A percentile compares a stretch with the other conserved stretches of the same genome.
Conservation (phyloP, 2,113 vertebrate species). For the Desmodus rotundus region DNA sequence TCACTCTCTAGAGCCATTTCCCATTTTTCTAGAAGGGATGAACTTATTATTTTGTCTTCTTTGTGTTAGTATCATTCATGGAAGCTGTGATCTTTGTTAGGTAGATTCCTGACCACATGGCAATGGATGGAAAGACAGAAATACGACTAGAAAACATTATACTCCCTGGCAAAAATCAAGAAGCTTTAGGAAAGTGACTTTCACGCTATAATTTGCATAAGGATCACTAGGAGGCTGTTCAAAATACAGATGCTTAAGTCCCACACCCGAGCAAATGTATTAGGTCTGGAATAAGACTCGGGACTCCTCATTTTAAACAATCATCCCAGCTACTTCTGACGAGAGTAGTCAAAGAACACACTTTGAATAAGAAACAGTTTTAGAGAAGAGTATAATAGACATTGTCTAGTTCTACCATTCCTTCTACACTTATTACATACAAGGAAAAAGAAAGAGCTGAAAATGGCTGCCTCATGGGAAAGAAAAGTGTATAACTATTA, state of each 20-base stretch:
- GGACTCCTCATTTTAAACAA: background rate
- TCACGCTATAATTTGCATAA: background rate
- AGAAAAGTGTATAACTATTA: background rate
- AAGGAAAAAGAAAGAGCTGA: background rate
- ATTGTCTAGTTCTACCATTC: background rate
- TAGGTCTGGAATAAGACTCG: background rate
- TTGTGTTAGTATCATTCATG: background rate
- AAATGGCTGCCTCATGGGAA: background rate
- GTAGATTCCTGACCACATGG: background rate
- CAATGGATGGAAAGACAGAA: background rate
- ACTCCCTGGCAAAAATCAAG: background rate
- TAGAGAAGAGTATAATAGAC: background rate
- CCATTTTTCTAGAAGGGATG: background rate
- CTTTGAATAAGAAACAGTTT: background rate
- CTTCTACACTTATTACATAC: background rate
- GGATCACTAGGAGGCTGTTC: background rate
- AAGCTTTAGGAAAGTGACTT: background rate
- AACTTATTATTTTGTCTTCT: background rate
- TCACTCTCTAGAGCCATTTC: background rate
- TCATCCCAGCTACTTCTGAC: background rate
- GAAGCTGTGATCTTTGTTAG: slow-evolving; percentile 15
- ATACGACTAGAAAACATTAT: slow-evolving; percentile 12
- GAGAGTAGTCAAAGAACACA: background rate
- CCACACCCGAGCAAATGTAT: background rate
- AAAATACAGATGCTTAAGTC: background rate